Base-by-base conservation (phyloP, 2,797 vertebrate genomes). In the Rallus crepitans region DNA sequence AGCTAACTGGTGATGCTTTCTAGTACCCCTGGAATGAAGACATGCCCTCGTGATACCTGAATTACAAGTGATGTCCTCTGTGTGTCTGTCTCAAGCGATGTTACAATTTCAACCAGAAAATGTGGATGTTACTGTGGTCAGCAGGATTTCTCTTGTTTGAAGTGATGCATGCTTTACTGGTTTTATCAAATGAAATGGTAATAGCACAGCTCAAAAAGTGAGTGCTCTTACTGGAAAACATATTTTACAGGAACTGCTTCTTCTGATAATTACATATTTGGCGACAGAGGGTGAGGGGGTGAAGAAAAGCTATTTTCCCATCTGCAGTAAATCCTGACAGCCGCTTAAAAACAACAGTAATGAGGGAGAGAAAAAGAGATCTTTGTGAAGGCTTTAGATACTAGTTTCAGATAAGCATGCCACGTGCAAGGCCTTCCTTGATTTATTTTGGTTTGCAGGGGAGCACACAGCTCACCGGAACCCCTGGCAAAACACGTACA, bases 271-370 rank as follows among this genome's bases (percentile, higher is more conserved):
- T 95, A 80, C 64, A 71, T 89, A 95, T 92, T 91, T 94, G 89
- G 76, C 0, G 28, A 88, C 95, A 97, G 96, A 96, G 95, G 87
- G 95, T 96, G 96, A 96, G 95, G 96, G 95, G 95, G 96, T 97
- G 96, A 97, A 92, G 87, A 61, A 93, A 94, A 95, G 89, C 94
- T 93, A 83, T 96, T 96, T 97, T 94, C 63, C 94, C 95, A 96
- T 95, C 95, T 96, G 94, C 82, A 94, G 89, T 84, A 96, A 92
- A 71, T 86, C 82, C 96, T 96, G 93, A 87, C 90, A 97, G 93
- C 52, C 9, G 1, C 94, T 93, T 81, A 52, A 90, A 94, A 95
- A 89, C 82, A 93, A 59, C 71, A 76, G 69, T 65, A 95, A 94
- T 52, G 39, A 95, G 35, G 15, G 33, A 93, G 76, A 93, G 76